Conservation (phyloP, 2,113 vertebrate genomes). For the Chloropsis cyanopogon region DNA sequence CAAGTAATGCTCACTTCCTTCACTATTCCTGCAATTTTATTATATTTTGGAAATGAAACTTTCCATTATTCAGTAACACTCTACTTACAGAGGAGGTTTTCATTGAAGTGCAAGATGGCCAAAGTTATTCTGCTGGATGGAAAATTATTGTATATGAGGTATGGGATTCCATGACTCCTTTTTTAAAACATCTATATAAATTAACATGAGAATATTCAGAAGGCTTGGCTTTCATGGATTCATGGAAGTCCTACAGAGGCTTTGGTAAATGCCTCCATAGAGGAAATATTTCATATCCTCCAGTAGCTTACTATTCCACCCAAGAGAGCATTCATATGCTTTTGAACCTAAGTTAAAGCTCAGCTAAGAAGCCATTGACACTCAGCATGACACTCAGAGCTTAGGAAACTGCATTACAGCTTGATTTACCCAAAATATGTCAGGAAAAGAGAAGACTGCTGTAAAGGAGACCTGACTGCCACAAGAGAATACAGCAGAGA, state of each 20-base stretch:
- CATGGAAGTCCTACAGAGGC: slow-evolving; percentile 35
- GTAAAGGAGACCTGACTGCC: background rate
- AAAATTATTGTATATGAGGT: slow-evolving; percentile 58
- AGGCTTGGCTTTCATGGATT: slow-evolving; percentile 29
- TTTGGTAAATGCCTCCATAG: slow-evolving; percentile 40
- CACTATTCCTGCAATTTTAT: slow-evolving; percentile 36
- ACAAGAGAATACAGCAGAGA: background rate
- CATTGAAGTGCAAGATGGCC: slow-evolving; percentile 27
- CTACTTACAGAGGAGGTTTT: slow-evolving; percentile 58
- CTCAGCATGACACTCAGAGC: background rate
- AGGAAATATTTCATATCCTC: slow-evolving; percentile 63
- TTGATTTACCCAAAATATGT: background rate
- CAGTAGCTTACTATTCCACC: slow-evolving; percentile 43
- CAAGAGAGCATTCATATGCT: slow-evolving; percentile 12
- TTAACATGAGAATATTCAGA: slow-evolving; percentile 49
- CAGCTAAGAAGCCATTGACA: slow-evolving; percentile 32
- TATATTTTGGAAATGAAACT: slow-evolving; percentile 63
- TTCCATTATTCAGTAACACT: slow-evolving; percentile 64
- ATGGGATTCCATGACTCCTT: slow-evolving; percentile 58
- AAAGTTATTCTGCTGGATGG: slow-evolving; percentile 49
- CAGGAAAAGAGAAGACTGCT: background rate
- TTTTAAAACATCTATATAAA: slow-evolving; percentile 56
- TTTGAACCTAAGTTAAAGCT: slow-evolving; percentile 17
- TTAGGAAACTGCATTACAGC: background rate
- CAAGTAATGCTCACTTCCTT: slow-evolving; percentile 50